phyloP scores from a whole-genome alignment of 2,113 vertebrate genomes.

The Bettongia penicillata region DNA sequence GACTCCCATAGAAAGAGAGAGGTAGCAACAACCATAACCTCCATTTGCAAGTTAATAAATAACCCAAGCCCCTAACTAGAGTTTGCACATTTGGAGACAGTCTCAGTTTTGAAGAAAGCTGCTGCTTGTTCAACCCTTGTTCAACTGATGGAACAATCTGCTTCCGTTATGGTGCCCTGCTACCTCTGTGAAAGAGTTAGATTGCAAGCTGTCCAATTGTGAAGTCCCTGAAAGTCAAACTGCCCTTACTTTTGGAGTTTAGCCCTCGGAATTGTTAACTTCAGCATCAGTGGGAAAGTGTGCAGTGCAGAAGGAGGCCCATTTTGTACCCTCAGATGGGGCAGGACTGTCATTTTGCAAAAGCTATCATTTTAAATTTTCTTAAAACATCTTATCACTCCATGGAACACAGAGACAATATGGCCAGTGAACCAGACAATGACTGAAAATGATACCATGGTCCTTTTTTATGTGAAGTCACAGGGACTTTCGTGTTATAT shows the following conservation, averaged over 20 bases:
- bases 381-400: conserved; percentile 55
- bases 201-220: conserved; percentile 68
- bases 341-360: conserved; percentile 48
- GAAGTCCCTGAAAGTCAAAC: conserved; percentile 71
- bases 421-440: conserved; percentile 48
- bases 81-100: conserved; percentile 67
- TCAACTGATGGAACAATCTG: conserved; percentile 73
- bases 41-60: conserved; percentile 64
- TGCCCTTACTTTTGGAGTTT: conserved; percentile 72
- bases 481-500: background rate
- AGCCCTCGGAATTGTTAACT: conserved; percentile 63
- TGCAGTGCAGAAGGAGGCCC: conserved; percentile 65
- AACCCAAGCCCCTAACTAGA: conserved; percentile 63
- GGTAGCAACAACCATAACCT: conserved; percentile 51
- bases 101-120: conserved; percentile 67
- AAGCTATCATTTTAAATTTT: conserved; percentile 47
- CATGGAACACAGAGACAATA: conserved; percentile 34
- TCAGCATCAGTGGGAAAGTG: conserved; percentile 49
- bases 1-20: background rate
- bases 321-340: conserved; percentile 50
- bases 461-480: conserved; percentile 42
- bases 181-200: conserved; percentile 55
- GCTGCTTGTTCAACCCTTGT: conserved; percentile 68
- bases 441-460: conserved; percentile 33
- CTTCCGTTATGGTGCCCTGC: conserved; percentile 61